A percentile compares a stretch with the other conserved stretches of the same genome.
These are phyloP conservation scores for Botrylloides violaceus DNA, from an alignment of 23 tunicate genomes.

Conservation along the genomic window DNA sequence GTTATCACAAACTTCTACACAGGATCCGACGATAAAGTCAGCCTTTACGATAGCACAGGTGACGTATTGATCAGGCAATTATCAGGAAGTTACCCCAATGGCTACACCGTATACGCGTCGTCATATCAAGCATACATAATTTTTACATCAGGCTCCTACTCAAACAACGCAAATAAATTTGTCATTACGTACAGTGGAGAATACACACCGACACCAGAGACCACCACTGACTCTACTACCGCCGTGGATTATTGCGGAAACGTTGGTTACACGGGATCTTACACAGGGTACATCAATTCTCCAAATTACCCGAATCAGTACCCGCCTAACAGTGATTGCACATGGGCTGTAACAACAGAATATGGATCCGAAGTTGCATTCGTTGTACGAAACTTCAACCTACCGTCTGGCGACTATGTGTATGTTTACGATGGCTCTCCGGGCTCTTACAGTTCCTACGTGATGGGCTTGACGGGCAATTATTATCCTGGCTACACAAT, in stretches of 20 bases:
- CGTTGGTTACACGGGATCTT: neutral
- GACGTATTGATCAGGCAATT: neutral
- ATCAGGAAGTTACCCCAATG: neutral
- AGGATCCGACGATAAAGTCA: slow-evolving; percentile 13
- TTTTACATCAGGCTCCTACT: neutral
- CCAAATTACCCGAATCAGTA: neutral
- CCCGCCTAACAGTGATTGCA: neutral
- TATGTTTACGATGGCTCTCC: neutral
- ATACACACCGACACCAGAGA: neutral
- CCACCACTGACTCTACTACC: neutral
- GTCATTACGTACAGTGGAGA: neutral
- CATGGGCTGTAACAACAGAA: slow-evolving; percentile 6
- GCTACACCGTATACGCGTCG: neutral
- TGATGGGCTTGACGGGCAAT: neutral
- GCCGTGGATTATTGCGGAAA: neutral
- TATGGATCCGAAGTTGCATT: slow-evolving; percentile 2
- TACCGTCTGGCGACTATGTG: neutral
- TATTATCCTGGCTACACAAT: neutral
- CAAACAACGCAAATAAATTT: neutral
- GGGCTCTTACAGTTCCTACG: neutral
- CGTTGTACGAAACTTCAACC: neutral
- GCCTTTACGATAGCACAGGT: slow-evolving; percentile 19
- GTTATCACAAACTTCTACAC: neutral
- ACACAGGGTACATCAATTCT: neutral
- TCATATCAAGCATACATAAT: slow-evolving; percentile 2